A percentile compares a stretch with the other conserved stretches of the same genome.
Conservation (phyloP, 1,140 invertebrate genomes). For the Colletes latitarsis region DNA sequence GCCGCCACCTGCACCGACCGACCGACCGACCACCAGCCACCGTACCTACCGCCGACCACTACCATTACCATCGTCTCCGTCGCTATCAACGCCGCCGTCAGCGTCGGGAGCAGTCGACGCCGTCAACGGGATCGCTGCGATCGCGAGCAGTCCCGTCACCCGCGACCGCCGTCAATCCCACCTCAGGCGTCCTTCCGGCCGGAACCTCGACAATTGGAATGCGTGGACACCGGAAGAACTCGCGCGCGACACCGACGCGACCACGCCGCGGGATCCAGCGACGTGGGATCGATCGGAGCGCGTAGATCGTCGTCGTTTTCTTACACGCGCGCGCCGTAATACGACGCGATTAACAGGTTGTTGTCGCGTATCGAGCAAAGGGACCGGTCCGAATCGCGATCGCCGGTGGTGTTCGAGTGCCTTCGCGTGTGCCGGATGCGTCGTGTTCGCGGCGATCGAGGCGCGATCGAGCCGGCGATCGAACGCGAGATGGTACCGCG, state of each 20-base stretch:
- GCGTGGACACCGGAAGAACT: no score
- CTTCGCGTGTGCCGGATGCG: neutral
- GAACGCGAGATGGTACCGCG: neutral
- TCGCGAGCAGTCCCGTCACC: neutral
- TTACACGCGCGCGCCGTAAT: constrained; percentile 18
- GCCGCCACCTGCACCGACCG: constrained; percentile 48
- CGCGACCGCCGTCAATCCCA: constrained; percentile 36
- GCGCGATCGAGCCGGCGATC: neutral
- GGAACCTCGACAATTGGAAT: neutral
- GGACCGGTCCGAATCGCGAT: neutral
- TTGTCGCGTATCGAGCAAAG: constrained; percentile 22
- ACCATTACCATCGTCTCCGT: constrained; percentile 26
- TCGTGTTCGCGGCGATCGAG: neutral
- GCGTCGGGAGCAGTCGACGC: constrained; percentile 19
- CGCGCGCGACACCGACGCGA: neutral
- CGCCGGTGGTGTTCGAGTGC: neutral
- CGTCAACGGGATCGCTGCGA: constrained; percentile 12
- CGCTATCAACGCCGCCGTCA: constrained; percentile 29
- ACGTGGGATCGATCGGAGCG: neutral
- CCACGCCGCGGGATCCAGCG: neutral
- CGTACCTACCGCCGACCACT: constrained; percentile 46
- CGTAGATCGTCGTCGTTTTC: constrained; percentile 7
- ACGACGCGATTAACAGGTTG: constrained; percentile 69
- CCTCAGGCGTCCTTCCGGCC: no score
- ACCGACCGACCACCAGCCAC: constrained; percentile 59